Conservation (phyloP, 2,888 invertebrate species). For the Phortica magna region DNA sequence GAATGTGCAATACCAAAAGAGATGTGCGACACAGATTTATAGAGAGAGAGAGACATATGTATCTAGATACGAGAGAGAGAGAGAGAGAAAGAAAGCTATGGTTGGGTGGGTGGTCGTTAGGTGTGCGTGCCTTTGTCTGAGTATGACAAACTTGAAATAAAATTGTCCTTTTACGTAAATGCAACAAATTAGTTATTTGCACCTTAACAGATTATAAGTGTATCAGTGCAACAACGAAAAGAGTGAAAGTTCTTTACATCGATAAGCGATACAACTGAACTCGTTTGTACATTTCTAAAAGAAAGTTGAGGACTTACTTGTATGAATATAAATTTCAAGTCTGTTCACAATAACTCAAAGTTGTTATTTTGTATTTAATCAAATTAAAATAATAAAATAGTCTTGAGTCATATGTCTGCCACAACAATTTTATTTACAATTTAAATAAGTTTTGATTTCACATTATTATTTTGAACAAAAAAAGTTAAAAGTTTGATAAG, state of each 20-base stretch:
- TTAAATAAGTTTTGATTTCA: too few species aligned
- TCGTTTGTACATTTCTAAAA: too few species aligned
- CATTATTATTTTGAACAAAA: too few species aligned
- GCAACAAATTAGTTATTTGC: background rate
- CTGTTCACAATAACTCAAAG: too few species aligned
- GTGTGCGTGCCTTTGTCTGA: background rate
- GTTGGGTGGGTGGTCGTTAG: background rate
- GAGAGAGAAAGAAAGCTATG: background rate
- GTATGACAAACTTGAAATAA: background rate
- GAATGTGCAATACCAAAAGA: background rate
- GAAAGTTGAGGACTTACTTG: too few species aligned
- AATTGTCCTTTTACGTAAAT: background rate
- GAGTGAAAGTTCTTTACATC: background rate
- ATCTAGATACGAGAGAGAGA: background rate
- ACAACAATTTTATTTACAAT: too few species aligned
- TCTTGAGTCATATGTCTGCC: too few species aligned
- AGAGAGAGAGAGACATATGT: slow-evolving; percentile 15
- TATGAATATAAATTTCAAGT: too few species aligned
- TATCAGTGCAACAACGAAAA: background rate
- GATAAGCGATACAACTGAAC: background rate
- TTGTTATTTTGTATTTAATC: too few species aligned
- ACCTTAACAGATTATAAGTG: background rate
- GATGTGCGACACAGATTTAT: background rate
- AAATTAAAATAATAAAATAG: too few species aligned
- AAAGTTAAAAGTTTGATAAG: too few species aligned